phyloP scores from a whole-genome alignment of 2,113 vertebrate species.

The Pelodiscus sinensis region DNA sequence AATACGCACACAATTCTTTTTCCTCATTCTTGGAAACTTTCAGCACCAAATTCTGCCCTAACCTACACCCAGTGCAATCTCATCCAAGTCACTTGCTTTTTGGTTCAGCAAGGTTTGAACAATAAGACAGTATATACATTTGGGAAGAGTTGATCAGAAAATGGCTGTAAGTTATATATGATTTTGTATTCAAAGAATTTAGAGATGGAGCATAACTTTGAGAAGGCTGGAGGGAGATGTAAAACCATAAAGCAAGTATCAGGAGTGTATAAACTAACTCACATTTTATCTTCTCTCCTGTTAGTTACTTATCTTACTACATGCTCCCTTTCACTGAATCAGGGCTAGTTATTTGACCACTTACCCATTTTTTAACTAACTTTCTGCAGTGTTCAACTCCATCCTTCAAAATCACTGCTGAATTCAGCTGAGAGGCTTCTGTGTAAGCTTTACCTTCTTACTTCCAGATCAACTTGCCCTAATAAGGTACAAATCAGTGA shows the following conservation, averaged over 20 bases:
- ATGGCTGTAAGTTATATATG: constrained; percentile 69
- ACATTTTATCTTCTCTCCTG: constrained; percentile 51
- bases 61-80: not conserved
- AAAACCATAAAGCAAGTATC: constrained; percentile 55
- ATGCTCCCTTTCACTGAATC: constrained; percentile 15
- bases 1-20: not conserved
- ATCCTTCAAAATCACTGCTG: not conserved
- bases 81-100: not conserved
- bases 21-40: not conserved
- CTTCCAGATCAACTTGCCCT: not conserved
- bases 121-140: constrained; percentile 62
- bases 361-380: not conserved
- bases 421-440: not conserved
- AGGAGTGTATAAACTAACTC: constrained; percentile 58
- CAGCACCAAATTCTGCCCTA: not conserved
- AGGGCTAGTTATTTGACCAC: not conserved
- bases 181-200: constrained; percentile 67
- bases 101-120: constrained; percentile 45
- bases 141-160: constrained; percentile 58
- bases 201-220: constrained; percentile 60
- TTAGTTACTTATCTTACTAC: constrained; percentile 43
- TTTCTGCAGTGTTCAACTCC: not conserved
- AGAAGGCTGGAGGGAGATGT: constrained; percentile 53
- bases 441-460: not conserved
- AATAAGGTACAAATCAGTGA: not conserved